Conservation (phyloP, 2,113 vertebrate species). For the Tonatia bakeri region DNA sequence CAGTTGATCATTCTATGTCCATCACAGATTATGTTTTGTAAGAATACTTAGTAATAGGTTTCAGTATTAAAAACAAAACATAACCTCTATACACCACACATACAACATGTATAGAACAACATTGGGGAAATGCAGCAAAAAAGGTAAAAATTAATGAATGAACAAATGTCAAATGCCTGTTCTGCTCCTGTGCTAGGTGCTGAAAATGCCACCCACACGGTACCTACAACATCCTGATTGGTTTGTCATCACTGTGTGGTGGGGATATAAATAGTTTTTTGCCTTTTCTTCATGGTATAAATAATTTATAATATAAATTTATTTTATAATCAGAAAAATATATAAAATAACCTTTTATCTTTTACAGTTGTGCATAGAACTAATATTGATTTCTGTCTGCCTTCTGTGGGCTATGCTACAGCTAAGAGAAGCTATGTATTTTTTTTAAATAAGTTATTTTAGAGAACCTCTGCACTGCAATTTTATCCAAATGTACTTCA, state of each 20-base stretch:
- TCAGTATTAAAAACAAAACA: background rate
- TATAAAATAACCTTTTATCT: background rate
- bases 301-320: background rate
- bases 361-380: background rate
- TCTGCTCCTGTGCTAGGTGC: background rate
- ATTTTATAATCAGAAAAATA: background rate
- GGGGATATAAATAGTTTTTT: background rate
- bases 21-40: background rate
- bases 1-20: background rate
- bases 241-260: background rate
- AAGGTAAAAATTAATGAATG: background rate
- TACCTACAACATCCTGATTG: background rate
- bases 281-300: background rate
- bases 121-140: background rate
- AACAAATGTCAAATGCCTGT: background rate
- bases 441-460: background rate
- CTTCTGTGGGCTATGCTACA: background rate
- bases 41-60: background rate
- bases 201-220: background rate
- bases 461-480: background rate
- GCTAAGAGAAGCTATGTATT: background rate
- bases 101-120: background rate
- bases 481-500: background rate
- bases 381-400: background rate
- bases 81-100: background rate